Evolutionary conservation across 2,113 vertebrate species (phyloP), one percentile per base, ranked within the genome.

Genomic region (Aspiorhynchus laticeps): DNA sequence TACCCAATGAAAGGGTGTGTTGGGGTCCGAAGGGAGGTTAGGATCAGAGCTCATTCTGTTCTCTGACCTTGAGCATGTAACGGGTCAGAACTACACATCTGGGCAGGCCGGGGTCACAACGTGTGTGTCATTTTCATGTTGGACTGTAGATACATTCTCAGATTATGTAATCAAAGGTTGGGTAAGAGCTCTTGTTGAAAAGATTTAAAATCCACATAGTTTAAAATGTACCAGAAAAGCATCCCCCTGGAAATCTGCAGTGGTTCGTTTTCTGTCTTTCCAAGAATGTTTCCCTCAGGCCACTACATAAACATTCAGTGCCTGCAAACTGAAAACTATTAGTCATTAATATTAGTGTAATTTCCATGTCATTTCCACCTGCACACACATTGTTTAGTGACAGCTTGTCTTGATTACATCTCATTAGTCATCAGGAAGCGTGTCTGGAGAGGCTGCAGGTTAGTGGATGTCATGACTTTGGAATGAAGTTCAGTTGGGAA

Each of bases 391-490:
- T 74, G 28, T 88, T 80, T 69, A 19, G 77, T 74, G 67, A 86
- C 67, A 33, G 78, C 77, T 74, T 65, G 19, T 17, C 59, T 31
- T 59, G 65, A 79, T 80, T 87, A 65, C 26, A 24, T 73, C 41
- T 63, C 19, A 75, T 89, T 84, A 84, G 86, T 89, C 88, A 86
- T 83, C 48, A 61, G 15, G 79, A 89, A 74, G 61, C 1, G 43
- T 51, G 38, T 87, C 53, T 65, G 61, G 67, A 88, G 15, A 12
- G 28, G 41, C 36, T 33, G 76, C 51, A 76, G 46, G 65, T 85
- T 48, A 26, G 69, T 48, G 41, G 67, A 48, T 36, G 83, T 86
- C 84, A 89, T 14, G 11, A 33, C 81, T 86, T 56, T 24, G 80
- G 84, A 86, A 84, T 86, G 80, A 11, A 63, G 82, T 87, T 21